Percentiles rank a stretch among this genome's conserved stretches.
These are phyloP conservation scores for Dioctria linearis DNA, from an alignment of 2,888 invertebrate species.

Conservation along the genomic window DNA sequence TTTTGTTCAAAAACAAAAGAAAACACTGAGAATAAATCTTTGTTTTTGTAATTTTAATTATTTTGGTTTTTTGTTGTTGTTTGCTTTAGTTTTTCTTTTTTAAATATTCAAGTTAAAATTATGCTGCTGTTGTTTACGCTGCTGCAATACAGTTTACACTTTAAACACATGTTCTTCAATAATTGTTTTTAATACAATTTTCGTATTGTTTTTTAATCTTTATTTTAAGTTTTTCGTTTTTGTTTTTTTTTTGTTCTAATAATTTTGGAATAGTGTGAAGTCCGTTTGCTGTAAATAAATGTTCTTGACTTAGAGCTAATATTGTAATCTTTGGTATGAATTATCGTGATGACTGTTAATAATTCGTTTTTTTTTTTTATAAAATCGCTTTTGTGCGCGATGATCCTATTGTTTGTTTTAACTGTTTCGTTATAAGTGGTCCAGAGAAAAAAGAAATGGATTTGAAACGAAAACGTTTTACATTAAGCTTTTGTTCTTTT, in stretches of 20 bases:
- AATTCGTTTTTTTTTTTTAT: conserved; percentile 10
- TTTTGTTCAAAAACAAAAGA: neutral
- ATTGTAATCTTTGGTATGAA: conserved; percentile 7
- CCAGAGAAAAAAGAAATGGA: conserved; percentile 42
- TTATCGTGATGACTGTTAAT: conserved; percentile 19
- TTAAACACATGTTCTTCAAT: conserved; percentile 54
- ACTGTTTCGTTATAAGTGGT: conserved; percentile 23
- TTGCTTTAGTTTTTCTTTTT: conserved; percentile 2
- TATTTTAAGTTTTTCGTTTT: conserved; percentile 52
- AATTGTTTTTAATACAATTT: conserved; percentile 3
- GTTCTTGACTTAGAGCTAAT: conserved; percentile 39
- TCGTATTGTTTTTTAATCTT: conserved; percentile 53
- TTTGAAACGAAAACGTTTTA: conserved; percentile 1
- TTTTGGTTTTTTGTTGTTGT: conserved; percentile 52
- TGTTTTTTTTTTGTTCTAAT: conserved; percentile 44
- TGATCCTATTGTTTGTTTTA: conserved; percentile 52
- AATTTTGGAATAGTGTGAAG: conserved; percentile 52
- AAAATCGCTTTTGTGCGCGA: conserved; percentile 44
- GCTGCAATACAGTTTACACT: conserved; percentile 63
- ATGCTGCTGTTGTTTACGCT: conserved; percentile 58
- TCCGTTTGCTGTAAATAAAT: conserved; percentile 46
- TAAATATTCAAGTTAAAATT: conserved; percentile 27
- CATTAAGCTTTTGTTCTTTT: neutral
- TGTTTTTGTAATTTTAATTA: neutral
- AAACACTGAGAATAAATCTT: conserved; percentile 1